Evolutionary conservation across 2,113 vertebrate genomes (phyloP).

Genomic region (Montifringilla adamsi): DNA sequence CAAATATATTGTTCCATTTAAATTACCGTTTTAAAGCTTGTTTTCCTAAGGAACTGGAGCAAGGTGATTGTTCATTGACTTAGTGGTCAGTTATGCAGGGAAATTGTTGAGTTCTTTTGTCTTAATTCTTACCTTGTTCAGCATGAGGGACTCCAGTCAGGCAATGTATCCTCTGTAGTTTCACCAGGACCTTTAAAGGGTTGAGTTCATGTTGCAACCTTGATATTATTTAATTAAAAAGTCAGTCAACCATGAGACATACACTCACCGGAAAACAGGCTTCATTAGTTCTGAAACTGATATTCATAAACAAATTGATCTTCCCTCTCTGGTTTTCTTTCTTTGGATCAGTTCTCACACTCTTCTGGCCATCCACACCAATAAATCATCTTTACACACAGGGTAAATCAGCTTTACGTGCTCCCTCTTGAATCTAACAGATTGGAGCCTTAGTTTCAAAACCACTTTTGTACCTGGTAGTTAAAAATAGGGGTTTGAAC

Average conservation of each 20-base stretch:
- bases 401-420: not conserved
- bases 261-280: not conserved
- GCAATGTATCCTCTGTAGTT: not conserved
- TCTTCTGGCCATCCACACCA: not conserved
- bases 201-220: not conserved
- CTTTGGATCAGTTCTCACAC: not conserved
- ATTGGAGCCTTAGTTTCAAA: not conserved
- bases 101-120: not conserved
- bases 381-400: not conserved
- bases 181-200: not conserved
- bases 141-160: not conserved
- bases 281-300: slow-evolving; percentile 9
- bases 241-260: not conserved
- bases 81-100: not conserved
- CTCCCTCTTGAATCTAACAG: not conserved
- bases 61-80: not conserved
- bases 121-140: not conserved
- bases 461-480: not conserved
- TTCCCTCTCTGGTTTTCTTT: not conserved
- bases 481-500: not conserved
- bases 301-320: slow-evolving; percentile 3
- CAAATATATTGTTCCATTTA: not conserved
- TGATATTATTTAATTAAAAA: not conserved
- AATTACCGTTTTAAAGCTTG: not conserved
- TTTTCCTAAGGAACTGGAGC: not conserved